A percentile compares a stretch with the other conserved stretches of the same genome.
Evolutionary conservation across 2,797 vertebrate genomes (phyloP).

Genomic region (Parauchenoglanis ngamensis): DNA sequence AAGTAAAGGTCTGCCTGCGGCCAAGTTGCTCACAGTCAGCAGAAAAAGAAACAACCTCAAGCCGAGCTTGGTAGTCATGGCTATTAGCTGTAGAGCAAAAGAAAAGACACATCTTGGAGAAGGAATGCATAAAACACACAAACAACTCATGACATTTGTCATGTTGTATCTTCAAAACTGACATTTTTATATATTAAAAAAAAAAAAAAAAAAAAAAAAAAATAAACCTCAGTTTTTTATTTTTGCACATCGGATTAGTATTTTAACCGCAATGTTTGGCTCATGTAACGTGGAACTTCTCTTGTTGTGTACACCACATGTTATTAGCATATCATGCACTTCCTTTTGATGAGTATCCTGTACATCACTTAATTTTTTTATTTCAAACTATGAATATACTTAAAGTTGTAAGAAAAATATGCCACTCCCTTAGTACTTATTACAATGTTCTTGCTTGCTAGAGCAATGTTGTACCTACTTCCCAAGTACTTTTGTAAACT

Average conservation of each 20-base stretch:
- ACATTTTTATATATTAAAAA: neutral
- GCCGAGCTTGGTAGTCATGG: constrained; percentile 28
- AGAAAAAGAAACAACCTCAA: constrained; percentile 43
- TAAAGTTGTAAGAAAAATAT: neutral
- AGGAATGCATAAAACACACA: neutral
- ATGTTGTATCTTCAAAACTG: neutral
- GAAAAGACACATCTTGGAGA: constrained; percentile 18
- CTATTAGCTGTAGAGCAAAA: constrained; percentile 36
- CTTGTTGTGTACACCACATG: neutral
- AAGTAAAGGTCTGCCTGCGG: neutral
- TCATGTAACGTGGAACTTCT: neutral
- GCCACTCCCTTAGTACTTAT: neutral
- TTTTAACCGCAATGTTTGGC: neutral
- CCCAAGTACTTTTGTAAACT: neutral
- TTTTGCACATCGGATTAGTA: neutral
- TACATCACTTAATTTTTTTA: neutral
- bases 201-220: no score
- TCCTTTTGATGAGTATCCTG: neutral
- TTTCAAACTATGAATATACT: neutral
- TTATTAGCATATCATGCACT: neutral
- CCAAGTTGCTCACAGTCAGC: constrained; percentile 29
- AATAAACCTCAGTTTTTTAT: no score
- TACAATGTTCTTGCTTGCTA: neutral
- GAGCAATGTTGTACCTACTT: neutral
- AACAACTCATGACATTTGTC: neutral